Conservation (phyloP, 2,797 vertebrate species). For the Notolabrus celidotus region DNA sequence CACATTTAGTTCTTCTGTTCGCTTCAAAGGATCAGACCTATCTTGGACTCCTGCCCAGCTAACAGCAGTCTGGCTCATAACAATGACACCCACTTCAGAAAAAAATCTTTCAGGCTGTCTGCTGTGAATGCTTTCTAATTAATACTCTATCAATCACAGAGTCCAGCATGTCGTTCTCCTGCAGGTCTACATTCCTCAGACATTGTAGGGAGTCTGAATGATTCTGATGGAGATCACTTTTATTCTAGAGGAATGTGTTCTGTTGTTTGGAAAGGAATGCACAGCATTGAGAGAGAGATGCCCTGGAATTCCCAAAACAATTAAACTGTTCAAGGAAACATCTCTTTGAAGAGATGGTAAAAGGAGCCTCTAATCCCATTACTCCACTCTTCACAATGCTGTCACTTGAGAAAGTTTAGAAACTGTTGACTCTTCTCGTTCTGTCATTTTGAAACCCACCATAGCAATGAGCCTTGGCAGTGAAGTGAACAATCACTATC, state of each 20-base stretch:
- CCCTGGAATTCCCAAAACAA: conserved; percentile 75
- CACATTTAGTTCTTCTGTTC: conserved; percentile 6
- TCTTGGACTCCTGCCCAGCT: conserved; percentile 13
- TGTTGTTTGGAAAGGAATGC: conserved; percentile 73
- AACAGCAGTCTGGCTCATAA: conserved; percentile 46
- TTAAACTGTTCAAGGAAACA: conserved; percentile 78
- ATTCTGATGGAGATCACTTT: conserved; percentile 82
- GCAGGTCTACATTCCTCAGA: conserved; percentile 73
- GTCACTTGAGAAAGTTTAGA: conserved; percentile 63
- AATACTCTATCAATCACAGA: conserved; percentile 78
- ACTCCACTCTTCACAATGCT: conserved; percentile 63
- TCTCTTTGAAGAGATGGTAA: conserved; percentile 59
- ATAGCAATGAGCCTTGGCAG: conserved; percentile 46
- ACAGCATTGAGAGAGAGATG: conserved; percentile 65
- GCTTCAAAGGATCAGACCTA: neutral
- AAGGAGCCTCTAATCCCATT: conserved; percentile 66
- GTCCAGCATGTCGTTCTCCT: conserved; percentile 60
- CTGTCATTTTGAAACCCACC: conserved; percentile 45
- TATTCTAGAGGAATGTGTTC: conserved; percentile 81
- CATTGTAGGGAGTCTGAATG: conserved; percentile 71
- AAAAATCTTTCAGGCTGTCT: conserved; percentile 37
- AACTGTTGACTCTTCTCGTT: conserved; percentile 51
- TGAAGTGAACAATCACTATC: conserved; percentile 61
- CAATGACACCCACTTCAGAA: conserved; percentile 65
- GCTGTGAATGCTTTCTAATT: conserved; percentile 66